Evolutionary conservation across 2,113 vertebrate genomes (phyloP).

Genomic region (Spea bombifrons): DNA sequence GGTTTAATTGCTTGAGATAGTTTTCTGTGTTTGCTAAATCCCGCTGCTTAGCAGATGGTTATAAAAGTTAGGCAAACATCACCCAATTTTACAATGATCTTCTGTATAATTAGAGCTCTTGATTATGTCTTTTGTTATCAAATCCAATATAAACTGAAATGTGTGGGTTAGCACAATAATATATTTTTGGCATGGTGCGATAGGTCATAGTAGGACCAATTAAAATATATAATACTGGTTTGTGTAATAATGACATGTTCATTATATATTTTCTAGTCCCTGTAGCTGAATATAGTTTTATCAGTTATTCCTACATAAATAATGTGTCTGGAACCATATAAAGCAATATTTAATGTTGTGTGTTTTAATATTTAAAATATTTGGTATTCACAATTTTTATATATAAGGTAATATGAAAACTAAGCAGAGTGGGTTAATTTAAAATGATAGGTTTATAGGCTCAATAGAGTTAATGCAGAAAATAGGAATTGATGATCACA

Average conservation of each 20-base stretch:
- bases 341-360: too few relatives aligned
- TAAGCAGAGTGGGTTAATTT: too few relatives aligned
- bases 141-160: constrained; percentile 22
- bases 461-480: too few relatives aligned
- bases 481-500: too few relatives aligned
- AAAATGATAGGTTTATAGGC: too few relatives aligned
- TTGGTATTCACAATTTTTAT: too few relatives aligned
- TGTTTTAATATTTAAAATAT: too few relatives aligned
- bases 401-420: too few relatives aligned
- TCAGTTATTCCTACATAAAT: too few relatives aligned
- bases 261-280: not conserved
- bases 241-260: not conserved
- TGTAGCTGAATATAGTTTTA: not conserved
- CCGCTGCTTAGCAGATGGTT: constrained; percentile 37
- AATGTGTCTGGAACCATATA: too few relatives aligned
- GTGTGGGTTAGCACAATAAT: constrained; percentile 12
- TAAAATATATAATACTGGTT: not conserved
- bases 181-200: constrained; percentile 11
- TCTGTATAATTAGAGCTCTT: constrained; percentile 32
- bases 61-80: constrained; percentile 27
- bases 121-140: constrained; percentile 31
- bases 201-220: constrained; percentile 4
- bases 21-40: constrained; percentile 20
- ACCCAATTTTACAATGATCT: constrained; percentile 18
- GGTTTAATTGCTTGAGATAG: constrained; percentile 34